Conservation (phyloP, 2,888 invertebrate genomes). For the Ceratothoa steindachneri region DNA sequence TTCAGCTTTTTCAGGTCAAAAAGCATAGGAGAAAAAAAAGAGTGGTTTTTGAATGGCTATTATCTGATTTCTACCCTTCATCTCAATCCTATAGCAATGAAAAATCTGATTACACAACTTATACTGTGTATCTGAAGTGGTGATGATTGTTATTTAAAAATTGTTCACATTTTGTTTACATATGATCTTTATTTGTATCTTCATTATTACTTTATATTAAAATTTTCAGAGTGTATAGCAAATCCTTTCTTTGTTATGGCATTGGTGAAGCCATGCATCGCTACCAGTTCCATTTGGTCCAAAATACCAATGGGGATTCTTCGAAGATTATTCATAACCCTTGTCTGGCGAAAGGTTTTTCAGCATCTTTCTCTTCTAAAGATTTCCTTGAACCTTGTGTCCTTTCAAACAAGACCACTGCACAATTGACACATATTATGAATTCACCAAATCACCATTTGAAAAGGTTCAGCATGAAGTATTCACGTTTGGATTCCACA, state of each 20-base stretch:
- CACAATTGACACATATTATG: neutral
- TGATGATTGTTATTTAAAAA: no score
- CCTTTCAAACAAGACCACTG: neutral
- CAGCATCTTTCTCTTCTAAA: neutral
- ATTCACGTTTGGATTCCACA: neutral
- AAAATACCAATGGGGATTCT: neutral
- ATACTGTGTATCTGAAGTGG: no score
- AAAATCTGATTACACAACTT: no score
- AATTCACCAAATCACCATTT: neutral
- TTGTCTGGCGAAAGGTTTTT: slow-evolving; percentile 23
- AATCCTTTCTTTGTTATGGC: slow-evolving; percentile 36
- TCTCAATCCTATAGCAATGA: no score
- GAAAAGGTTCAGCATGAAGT: neutral
- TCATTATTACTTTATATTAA: slow-evolving; percentile 25
- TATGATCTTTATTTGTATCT: no score
- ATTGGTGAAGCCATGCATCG: slow-evolving; percentile 30
- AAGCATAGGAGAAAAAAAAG: no score
- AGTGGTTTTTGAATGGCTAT: no score
- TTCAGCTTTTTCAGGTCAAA: no score
- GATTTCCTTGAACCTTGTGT: neutral
- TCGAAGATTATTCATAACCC: slow-evolving; percentile 9
- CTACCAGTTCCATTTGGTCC: neutral
- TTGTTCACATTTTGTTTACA: no score
- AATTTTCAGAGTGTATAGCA: slow-evolving; percentile 27
- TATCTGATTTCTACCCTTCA: no score